Evolutionary conservation across 2,113 vertebrate genomes (phyloP).

Genomic region (Pogonocichla stellata): DNA sequence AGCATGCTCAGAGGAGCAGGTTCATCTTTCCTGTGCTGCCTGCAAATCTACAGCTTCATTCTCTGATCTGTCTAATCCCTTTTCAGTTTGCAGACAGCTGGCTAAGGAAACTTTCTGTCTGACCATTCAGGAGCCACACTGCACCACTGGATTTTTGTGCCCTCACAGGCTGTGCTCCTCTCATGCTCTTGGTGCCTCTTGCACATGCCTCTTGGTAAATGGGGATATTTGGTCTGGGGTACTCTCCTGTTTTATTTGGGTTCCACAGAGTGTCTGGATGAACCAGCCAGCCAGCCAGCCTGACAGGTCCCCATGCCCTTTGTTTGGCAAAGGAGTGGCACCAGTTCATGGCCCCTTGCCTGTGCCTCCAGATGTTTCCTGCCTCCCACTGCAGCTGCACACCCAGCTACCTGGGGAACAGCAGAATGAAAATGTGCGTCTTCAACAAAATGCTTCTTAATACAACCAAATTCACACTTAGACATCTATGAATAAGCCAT

Average conservation of each 20-base stretch:
- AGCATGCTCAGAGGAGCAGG: background rate
- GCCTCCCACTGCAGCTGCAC: background rate
- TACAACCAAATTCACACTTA: background rate
- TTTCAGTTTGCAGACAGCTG: background rate
- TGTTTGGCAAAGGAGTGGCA: background rate
- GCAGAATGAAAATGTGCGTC: background rate
- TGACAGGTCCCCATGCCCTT: background rate
- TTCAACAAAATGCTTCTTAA: background rate
- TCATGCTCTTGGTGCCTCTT: accelerated
- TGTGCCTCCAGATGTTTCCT: background rate
- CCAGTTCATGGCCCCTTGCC: background rate
- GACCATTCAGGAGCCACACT: background rate
- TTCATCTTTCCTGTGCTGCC: background rate
- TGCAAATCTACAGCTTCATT: background rate
- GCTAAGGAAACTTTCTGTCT: background rate
- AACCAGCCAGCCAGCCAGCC: background rate
- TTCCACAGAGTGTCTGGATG: background rate
- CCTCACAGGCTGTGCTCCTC: background rate
- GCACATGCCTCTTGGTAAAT: background rate
- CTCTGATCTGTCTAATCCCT: background rate
- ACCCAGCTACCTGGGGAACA: background rate
- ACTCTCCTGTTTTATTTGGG: background rate
- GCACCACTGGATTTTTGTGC: background rate
- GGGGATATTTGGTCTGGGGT: background rate
- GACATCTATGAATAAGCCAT: background rate